Evolutionary conservation across 2,888 invertebrate genomes (phyloP), one percentile per base, ranked within the genome.

Genomic region (Netelia melanura): DNA sequence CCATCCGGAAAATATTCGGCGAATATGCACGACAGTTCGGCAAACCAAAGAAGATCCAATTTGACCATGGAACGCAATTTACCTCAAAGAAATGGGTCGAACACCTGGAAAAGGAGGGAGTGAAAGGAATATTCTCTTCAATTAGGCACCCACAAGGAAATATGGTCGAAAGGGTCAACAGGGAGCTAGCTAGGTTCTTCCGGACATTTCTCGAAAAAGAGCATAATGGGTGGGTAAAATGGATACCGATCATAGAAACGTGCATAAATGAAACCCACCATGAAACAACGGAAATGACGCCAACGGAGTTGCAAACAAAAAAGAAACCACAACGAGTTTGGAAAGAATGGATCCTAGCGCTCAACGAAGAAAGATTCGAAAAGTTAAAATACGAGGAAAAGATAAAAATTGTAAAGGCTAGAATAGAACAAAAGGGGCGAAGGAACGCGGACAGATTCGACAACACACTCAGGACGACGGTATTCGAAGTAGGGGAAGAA

Each of bases 71-170:
- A 0, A 79, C 79, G 0, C 79, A 71, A 8, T 79, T 71, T 11
- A 79, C 79, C 0, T 58, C 64, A 0, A 3, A 10, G 0, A 56
- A 25, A 23, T 79, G 71, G 79, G 1, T 64, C 6, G 10, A 64
- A 0, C 64, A 64, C n/a, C n/a, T 79, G 0, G 17, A 25, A 2
- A 23, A 21, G 0, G 79, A 64, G 10, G n/a, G 11, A 3, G 70
- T 61, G 0, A 10, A 44, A 6, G 23, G 58, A 1, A 17, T 70
- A n/a, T n/a, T n/a, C n/a, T 68, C 77, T 0, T 78, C 70, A 0
- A 78, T 79, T 9, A 52, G 79, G 1, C 70, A 79, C 10, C 79
- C 64, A 3, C 71, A 79, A n/a, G 71, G 54, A 5, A 81, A 81
- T 3, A 62, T 21, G 8, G 58, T 74, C 0, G 58, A 67, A n/a